These are phyloP conservation scores for Chelonus insularis DNA, from an alignment of 1,140 invertebrate genomes.

Conservation along the genomic window DNA sequence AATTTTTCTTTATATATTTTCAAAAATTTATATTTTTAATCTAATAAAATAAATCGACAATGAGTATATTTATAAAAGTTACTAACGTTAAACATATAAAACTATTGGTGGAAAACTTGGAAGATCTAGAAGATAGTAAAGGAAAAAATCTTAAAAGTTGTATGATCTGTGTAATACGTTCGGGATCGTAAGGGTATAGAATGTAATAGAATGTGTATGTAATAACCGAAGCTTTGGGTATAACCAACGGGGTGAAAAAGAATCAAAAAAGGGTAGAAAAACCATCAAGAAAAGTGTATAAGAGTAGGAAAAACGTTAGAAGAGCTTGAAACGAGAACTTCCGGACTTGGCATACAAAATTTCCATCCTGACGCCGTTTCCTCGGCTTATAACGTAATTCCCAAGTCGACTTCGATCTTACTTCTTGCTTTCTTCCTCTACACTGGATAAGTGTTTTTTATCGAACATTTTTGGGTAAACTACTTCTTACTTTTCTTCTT, in stretches of 20 bases:
- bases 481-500: background rate
- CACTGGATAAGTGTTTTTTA: constrained; percentile 6
- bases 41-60: too few species aligned
- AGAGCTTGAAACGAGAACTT: constrained; percentile 20
- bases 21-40: too few species aligned
- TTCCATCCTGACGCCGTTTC: constrained; percentile 25
- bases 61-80: too few species aligned
- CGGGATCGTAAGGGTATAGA: constrained; percentile 37
- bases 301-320: constrained; percentile 6
- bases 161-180: constrained; percentile 45
- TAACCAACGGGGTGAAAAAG: constrained; percentile 8
- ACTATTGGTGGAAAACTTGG: constrained; percentile 17
- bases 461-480: background rate
- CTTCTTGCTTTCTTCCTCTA: constrained; percentile 4
- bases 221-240: constrained; percentile 45
- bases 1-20: too few species aligned
- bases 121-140: background rate
- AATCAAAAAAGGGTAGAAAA: constrained; percentile 12
- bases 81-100: constrained; percentile 24
- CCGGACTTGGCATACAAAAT: constrained; percentile 44
- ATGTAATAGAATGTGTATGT: constrained; percentile 56
- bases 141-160: constrained; percentile 23
- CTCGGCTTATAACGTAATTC: constrained; percentile 16
- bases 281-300: constrained; percentile 25
- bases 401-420: background rate